A percentile compares a stretch with the other conserved stretches of the same genome.
Conservation (phyloP, 2,113 vertebrate genomes). For the Entelurus aequoreus region DNA sequence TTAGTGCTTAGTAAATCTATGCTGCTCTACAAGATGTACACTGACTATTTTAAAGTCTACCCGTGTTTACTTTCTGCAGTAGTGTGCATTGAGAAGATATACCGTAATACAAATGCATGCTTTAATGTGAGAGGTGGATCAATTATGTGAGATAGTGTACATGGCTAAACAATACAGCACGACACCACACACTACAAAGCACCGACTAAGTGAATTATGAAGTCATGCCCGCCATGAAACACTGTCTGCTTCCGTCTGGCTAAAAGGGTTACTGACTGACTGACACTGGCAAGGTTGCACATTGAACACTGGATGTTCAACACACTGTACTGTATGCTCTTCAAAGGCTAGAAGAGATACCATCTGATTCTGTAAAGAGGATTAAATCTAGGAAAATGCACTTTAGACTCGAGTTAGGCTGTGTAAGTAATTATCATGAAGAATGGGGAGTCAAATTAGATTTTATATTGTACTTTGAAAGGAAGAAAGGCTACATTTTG, state of each 20-base stretch:
- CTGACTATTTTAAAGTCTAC: too few relatives aligned
- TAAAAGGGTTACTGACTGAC: conserved; percentile 19
- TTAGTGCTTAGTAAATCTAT: too few relatives aligned
- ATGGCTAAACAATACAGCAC: conserved; percentile 19
- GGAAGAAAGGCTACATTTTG: conserved; percentile 14
- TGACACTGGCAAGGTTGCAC: conserved; percentile 18
- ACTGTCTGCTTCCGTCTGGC: conserved; percentile 33
- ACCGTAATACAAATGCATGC: too few relatives aligned
- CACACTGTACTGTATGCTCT: conserved; percentile 24
- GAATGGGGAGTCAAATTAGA: conserved; percentile 23
- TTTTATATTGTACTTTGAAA: conserved; percentile 12
- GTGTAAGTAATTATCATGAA: conserved; percentile 20
- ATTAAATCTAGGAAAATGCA: conserved; percentile 20
- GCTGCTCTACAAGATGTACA: too few relatives aligned
- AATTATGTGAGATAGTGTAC: too few relatives aligned
- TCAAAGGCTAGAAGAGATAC: conserved; percentile 10
- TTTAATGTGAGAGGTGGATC: too few relatives aligned
- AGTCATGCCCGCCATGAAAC: conserved; percentile 24
- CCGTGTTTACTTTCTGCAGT: too few relatives aligned
- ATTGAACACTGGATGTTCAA: conserved; percentile 24
- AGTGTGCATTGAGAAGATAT: too few relatives aligned
- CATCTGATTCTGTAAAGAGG: conserved; percentile 29
- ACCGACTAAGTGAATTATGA: conserved; percentile 37
- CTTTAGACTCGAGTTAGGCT: conserved; percentile 17
- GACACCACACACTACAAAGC: conserved; percentile 30